These are phyloP conservation scores for Bombus cullumanus DNA, from an alignment of 1,140 invertebrate genomes.

Conservation along the genomic window DNA sequence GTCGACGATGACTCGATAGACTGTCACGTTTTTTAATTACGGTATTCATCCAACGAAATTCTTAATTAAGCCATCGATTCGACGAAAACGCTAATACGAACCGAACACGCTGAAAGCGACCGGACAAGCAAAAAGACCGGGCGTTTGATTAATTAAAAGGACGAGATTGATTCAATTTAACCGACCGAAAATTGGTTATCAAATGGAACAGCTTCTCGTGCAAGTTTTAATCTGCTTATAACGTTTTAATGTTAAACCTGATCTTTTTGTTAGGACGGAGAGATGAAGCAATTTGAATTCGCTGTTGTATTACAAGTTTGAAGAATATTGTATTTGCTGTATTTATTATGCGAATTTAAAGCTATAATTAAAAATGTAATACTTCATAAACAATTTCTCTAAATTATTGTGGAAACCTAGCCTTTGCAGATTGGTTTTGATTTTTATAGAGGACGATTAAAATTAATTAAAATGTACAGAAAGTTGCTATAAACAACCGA, in stretches of 20 bases:
- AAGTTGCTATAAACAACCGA: background rate
- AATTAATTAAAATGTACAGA: background rate
- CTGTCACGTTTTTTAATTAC: conserved; percentile 22
- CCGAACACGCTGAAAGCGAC: background rate
- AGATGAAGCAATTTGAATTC: background rate
- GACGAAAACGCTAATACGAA: background rate
- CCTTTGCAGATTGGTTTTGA: background rate
- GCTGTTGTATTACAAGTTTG: too few relatives aligned
- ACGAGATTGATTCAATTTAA: conserved; percentile 27
- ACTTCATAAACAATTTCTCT: background rate
- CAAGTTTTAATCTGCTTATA: background rate
- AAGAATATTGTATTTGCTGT: background rate
- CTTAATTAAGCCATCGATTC: conserved; percentile 30
- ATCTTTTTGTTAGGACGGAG: too few relatives aligned
- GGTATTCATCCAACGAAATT: background rate
- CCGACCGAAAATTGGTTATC: background rate
- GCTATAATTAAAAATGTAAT: too few relatives aligned
- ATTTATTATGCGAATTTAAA: background rate
- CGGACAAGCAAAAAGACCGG: background rate
- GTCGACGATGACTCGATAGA: background rate
- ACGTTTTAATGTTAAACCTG: too few relatives aligned
- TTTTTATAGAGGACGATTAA: background rate
- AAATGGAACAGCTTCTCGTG: background rate
- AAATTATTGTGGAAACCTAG: background rate
- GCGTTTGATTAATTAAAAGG: conserved; percentile 21